These are phyloP conservation scores for Baronia brevicornis DNA, from an alignment of 2,888 invertebrate genomes.

Conservation along the genomic window DNA sequence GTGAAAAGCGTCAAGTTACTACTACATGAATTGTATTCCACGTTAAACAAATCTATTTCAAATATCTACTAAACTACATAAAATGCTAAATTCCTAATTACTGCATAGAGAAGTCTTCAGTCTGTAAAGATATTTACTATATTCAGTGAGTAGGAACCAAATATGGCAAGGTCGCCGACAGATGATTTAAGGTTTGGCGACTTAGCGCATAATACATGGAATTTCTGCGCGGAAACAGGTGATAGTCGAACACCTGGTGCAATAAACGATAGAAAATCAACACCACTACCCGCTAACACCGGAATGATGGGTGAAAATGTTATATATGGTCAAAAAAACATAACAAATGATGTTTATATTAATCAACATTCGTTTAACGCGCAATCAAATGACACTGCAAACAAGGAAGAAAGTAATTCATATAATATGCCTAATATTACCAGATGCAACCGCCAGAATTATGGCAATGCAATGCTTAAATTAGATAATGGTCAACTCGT, in stretches of 20 bases:
- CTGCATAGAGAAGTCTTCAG: conserved; percentile 18
- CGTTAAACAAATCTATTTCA: conserved; percentile 39
- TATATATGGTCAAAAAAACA: conserved; percentile 50
- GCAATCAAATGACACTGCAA: conserved; percentile 42
- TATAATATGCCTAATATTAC: conserved; percentile 43
- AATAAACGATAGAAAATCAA: conserved; percentile 48
- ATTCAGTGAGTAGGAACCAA: conserved; percentile 44
- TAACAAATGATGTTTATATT: conserved; percentile 53
- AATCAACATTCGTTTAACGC: conserved; percentile 53
- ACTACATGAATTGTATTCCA: conserved; percentile 51
- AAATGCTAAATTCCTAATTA: conserved; percentile 57
- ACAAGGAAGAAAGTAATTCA: conserved; percentile 48
- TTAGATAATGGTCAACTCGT: conserved; percentile 64
- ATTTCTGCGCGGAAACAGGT: conserved; percentile 54
- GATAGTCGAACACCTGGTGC: conserved; percentile 53
- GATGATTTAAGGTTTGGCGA: conserved; percentile 67
- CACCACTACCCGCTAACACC: conserved; percentile 39
- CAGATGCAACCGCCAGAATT: conserved; percentile 47
- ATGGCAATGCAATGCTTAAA: conserved; percentile 63
- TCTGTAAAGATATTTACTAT: conserved; percentile 16
- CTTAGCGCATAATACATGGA: conserved; percentile 64
- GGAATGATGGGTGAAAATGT: conserved; percentile 48
- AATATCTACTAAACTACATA: conserved; percentile 33
- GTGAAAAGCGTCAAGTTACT: conserved; percentile 53
- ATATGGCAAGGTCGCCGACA: conserved; percentile 72